These are phyloP conservation scores for Orchesellides sinensis DNA, from an alignment of 2,888 invertebrate genomes.

Conservation along the genomic window DNA sequence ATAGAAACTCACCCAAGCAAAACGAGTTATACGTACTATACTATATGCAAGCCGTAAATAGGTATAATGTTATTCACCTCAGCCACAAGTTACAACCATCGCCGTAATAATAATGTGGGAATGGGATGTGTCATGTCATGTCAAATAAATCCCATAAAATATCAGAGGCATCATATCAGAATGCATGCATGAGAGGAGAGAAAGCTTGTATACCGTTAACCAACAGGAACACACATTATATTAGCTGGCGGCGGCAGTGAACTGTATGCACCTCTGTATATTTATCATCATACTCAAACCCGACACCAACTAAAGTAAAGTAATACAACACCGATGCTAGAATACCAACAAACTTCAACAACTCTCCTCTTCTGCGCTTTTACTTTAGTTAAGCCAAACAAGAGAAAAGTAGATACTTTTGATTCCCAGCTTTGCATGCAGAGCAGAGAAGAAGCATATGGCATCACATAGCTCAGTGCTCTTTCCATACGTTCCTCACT, in stretches of 20 bases:
- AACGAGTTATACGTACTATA: background rate
- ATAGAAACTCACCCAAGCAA: no score
- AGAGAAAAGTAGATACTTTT: slow-evolving; percentile 21
- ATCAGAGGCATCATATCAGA: slow-evolving; percentile 36
- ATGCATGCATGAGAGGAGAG: slow-evolving; percentile 17
- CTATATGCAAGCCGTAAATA: background rate
- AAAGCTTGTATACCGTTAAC: no score
- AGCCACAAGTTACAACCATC: background rate
- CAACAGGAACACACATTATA: no score
- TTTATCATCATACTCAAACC: background rate
- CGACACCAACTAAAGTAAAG: background rate
- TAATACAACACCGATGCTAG: background rate
- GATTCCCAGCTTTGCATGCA: background rate
- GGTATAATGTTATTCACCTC: background rate
- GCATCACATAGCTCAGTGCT: no score
- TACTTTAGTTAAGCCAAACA: slow-evolving; percentile 15
- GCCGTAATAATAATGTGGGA: background rate
- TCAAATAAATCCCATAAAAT: slow-evolving; percentile 50
- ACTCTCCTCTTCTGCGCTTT: slow-evolving; percentile 8
- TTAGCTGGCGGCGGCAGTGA: no score
- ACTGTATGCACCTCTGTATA: no score
- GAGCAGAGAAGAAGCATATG: background rate
- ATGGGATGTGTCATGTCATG: slow-evolving; percentile 35
- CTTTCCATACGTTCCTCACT: background rate
- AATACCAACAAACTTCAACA: slow-evolving; percentile 7